phyloP scores from a whole-genome alignment of 2,797 vertebrate species.

The Serranus cabrilla region DNA sequence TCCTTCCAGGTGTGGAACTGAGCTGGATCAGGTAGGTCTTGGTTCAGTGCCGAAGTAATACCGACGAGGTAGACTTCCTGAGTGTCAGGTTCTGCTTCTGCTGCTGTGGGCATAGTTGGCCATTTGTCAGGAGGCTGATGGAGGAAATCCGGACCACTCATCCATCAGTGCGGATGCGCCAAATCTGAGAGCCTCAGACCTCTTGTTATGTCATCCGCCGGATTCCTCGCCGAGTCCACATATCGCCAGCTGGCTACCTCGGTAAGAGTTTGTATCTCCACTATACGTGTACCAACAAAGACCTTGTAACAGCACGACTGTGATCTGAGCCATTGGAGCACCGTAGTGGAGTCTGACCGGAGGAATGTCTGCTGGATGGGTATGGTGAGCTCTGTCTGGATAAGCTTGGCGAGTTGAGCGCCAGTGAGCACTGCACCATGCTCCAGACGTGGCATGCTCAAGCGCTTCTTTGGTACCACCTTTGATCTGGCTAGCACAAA shows the following conservation, averaged over 20 bases:
- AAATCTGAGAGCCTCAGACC: too few relatives aligned
- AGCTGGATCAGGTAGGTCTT: too few relatives aligned
- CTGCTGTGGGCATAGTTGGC: too few relatives aligned
- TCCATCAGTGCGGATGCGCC: too few relatives aligned
- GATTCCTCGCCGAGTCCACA: too few relatives aligned
- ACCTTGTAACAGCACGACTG: neutral
- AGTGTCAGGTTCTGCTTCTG: too few relatives aligned
- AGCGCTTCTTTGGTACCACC: neutral
- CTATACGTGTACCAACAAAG: neutral
- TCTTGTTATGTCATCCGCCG: too few relatives aligned
- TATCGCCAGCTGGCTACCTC: neutral
- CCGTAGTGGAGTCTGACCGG: constrained; percentile 5
- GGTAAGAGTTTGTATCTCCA: neutral
- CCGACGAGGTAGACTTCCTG: too few relatives aligned
- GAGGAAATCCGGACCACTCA: too few relatives aligned
- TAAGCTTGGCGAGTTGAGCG: neutral
- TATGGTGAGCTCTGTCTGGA: neutral
- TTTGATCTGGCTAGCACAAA: constrained; percentile 3
- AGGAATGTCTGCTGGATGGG: neutral
- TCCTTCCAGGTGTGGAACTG: too few relatives aligned
- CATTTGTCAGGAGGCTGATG: too few relatives aligned
- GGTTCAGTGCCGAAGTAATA: too few relatives aligned
- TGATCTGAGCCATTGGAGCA: neutral
- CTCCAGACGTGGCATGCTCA: constrained; percentile 2
- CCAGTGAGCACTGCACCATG: neutral